These are phyloP conservation scores for Cyaniris semiargus DNA, from an alignment of 2,888 invertebrate species.

Conservation along the genomic window DNA sequence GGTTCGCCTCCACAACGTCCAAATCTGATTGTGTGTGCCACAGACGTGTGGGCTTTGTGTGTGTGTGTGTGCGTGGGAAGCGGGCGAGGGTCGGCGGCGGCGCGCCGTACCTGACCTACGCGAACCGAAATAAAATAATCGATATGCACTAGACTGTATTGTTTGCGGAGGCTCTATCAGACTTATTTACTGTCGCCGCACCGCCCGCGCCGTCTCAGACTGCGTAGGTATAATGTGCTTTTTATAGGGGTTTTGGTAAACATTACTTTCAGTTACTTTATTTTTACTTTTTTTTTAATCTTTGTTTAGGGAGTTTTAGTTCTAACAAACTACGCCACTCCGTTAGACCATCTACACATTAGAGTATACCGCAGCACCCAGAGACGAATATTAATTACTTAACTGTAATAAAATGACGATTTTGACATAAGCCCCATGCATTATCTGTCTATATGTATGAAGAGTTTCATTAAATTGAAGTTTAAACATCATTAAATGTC, in stretches of 20 bases:
- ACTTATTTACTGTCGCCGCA: slow-evolving; percentile 20
- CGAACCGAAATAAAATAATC: slow-evolving; percentile 41
- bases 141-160: slow-evolving; percentile 37
- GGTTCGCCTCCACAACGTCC: background rate
- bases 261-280: background rate
- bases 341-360: no score
- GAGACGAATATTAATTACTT: no score
- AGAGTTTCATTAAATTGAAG: no score
- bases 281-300: background rate
- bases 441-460: no score
- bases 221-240: background rate
- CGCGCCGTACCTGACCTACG: slow-evolving; percentile 40
- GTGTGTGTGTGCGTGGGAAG: slow-evolving; percentile 10
- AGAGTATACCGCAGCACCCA: no score
- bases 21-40: background rate
- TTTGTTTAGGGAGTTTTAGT: background rate
- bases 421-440: no score
- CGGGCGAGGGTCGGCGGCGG: slow-evolving; percentile 17
- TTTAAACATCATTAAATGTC: no score
- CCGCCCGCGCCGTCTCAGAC: slow-evolving; percentile 5
- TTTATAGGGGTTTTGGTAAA: background rate
- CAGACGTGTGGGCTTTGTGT: background rate
- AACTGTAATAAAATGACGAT: no score
- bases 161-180: slow-evolving; percentile 24
- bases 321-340: no score